Evolutionary conservation across 2,113 vertebrate genomes (phyloP), one percentile per base, ranked within the genome.

Genomic region (Bos indicus): DNA sequence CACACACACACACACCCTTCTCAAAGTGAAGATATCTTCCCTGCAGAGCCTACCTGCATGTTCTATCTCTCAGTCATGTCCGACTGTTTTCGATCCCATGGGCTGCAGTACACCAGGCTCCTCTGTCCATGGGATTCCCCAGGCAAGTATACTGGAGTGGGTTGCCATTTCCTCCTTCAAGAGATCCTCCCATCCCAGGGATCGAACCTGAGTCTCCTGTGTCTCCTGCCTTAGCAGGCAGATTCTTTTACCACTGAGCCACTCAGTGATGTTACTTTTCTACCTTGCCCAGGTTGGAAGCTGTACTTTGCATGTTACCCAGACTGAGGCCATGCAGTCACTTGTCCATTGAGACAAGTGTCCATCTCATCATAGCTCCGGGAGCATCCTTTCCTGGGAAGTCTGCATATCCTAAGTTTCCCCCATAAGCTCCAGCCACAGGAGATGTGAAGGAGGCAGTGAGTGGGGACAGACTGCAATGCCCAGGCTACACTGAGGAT

Each of bases 341-440:
- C 16, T 25, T 21, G 16, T 30, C 19, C 62, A 51, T n/a, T 8
- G 19, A 88, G 51, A 59, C 23, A 23, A 94, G 43, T 43, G 11
- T 25, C 36, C 2, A 2, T 9, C 1, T 14, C 0, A 2, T n/a
- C 52, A 9, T 7, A 26, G 48, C 51, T 19, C 30, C 3, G 2
- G 6, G 6, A 28, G 13, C 57, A 10, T 51, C 60, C 16, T 85
- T 74, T 28, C 28, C 36, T 2, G 2, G 59, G 21, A 82, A 59
- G 26, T 2, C 30, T 13, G 21, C 23, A 8, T 7, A 40, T 17
- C 36, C 26, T 7, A 19, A 25, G 23, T n/a, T 90, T 60, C 46
- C 17, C 51, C 51, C 80, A 17, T 28, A 33, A 62, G 9, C 25
- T 13, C 54, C 59, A 52, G 28, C 25, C 17, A 5, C 14, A 10